Base-by-base conservation (phyloP, 2,888 invertebrate species). In the Endomychus coccineus region DNA sequence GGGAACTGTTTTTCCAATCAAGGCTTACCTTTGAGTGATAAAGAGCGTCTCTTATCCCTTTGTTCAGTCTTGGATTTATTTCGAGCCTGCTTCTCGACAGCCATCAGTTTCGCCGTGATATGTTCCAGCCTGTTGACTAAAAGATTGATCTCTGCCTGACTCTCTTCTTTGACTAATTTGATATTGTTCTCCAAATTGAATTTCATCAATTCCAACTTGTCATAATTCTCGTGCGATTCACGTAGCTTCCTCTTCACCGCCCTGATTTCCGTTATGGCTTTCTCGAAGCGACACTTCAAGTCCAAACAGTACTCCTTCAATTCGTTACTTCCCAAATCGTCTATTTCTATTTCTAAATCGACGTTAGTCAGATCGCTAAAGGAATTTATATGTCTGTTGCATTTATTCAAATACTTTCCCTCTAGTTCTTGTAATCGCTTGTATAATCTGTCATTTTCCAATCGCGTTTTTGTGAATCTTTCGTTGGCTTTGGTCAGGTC, bases 121-220 rank as follows among this genome's bases (percentile, higher is more conserved):
- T 89, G 87, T 56, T 89, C 80, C 40, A 92, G 82, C 31, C 89
- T 74, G 14, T 82, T 81, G 0, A 83, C 84, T 80, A 91, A 83
- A 52, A 88, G 67, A 44, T 80, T 77, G 23, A 85, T 73, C 62
- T 90, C 84, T 0, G 83, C 80, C 35, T 78, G 75, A 40, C 75
- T 71, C 38, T 74, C 73, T 48, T 81, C 78, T 46, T 73, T 75
- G 41, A 74, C 67, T 1, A 74, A 61, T 41, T 77, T 77, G 54
- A 86, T 70, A 54, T 83, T 84, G 54, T 84, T 83, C 43, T 77
- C 76, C 31, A 86, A 68, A 35, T 80, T 80, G 47, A 82, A 74
- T 52, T 84, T 82, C n/a, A 81, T 78, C 35, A 89, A 68, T 58
- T 89, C 88, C 21, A 88, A 66, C 50, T 80, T 81, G 54, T 89